These are phyloP conservation scores for Amblyornis subalaris DNA, from an alignment of 2,113 vertebrate genomes.

Conservation along the genomic window DNA sequence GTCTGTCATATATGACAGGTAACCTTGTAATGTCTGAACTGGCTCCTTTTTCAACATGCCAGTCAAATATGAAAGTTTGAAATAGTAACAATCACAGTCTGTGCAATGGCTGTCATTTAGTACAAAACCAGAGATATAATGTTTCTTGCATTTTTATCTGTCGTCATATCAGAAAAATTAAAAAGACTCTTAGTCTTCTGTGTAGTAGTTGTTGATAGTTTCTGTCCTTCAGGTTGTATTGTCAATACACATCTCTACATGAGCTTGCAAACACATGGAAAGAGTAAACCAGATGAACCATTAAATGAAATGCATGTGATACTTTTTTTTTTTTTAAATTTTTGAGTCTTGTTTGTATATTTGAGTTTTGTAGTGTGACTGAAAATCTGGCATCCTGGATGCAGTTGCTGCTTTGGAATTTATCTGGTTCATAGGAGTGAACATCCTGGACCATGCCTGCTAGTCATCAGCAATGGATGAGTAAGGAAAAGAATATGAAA, in stretches of 20 bases:
- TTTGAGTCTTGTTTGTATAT: not conserved
- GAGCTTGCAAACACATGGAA: not conserved
- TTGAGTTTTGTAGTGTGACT: not conserved
- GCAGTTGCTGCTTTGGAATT: not conserved
- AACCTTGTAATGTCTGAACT: not conserved
- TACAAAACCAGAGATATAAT: not conserved
- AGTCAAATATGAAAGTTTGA: not conserved
- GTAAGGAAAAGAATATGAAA: not conserved
- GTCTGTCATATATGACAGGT: not conserved
- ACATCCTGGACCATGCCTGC: fast-evolving
- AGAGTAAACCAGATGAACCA: not conserved
- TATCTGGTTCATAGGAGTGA: not conserved
- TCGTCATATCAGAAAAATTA: not conserved
- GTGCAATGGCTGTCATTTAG: not conserved
- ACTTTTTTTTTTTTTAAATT: not conserved
- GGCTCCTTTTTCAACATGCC: not conserved
- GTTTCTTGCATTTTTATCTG: not conserved
- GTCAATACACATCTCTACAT: not conserved
- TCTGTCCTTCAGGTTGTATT: not conserved
- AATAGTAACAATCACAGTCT: not conserved
- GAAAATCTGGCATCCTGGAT: not conserved
- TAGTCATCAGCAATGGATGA: not conserved
- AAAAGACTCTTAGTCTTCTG: not conserved
- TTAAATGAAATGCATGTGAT: not conserved
- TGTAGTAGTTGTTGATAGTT: not conserved